phyloP scores from a whole-genome alignment of 2,888 invertebrate genomes.

The Drosophila seclusa region DNA sequence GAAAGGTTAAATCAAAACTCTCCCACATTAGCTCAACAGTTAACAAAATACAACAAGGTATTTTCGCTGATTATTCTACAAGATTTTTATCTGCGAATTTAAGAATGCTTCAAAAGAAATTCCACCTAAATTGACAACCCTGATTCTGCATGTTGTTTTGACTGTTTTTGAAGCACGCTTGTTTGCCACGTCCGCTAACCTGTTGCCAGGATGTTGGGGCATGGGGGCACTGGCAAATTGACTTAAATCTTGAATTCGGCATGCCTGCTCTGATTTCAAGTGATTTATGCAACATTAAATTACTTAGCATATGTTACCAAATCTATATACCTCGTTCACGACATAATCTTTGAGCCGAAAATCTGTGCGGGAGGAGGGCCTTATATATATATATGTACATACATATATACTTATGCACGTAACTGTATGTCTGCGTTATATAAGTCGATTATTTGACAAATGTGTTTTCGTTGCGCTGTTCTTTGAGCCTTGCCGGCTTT shows the following conservation, averaged over 20 bases:
- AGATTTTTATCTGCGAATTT: not conserved
- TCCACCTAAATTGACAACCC: not conserved
- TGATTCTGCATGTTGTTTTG: not conserved
- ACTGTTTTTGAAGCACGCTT: not conserved
- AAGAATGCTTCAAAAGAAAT: not conserved
- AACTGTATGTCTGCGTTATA: slow-evolving; percentile 3
- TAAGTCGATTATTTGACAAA: slow-evolving; percentile 65
- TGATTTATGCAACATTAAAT: slow-evolving; percentile 57
- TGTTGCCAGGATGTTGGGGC: slow-evolving; percentile 37
- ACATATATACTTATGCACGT: not conserved
- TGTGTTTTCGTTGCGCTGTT: slow-evolving; percentile 35
- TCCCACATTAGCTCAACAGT: not conserved
- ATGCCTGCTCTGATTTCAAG: slow-evolving; percentile 28
- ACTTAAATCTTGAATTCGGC: slow-evolving; percentile 12
- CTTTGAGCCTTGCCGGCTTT: slow-evolving; percentile 12
- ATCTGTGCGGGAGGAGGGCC: not conserved
- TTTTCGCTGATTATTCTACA: not conserved
- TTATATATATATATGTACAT: not conserved
- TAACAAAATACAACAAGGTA: not conserved
- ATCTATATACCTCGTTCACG: slow-evolving; percentile 19
- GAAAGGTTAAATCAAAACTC: not conserved
- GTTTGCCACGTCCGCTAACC: slow-evolving; percentile 21
- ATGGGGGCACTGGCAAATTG: slow-evolving; percentile 21
- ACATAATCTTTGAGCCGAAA: slow-evolving; percentile 17
- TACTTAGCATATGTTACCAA: slow-evolving; percentile 56